Conservation (phyloP, 2,113 vertebrate species). For the Vombatus ursinus region DNA sequence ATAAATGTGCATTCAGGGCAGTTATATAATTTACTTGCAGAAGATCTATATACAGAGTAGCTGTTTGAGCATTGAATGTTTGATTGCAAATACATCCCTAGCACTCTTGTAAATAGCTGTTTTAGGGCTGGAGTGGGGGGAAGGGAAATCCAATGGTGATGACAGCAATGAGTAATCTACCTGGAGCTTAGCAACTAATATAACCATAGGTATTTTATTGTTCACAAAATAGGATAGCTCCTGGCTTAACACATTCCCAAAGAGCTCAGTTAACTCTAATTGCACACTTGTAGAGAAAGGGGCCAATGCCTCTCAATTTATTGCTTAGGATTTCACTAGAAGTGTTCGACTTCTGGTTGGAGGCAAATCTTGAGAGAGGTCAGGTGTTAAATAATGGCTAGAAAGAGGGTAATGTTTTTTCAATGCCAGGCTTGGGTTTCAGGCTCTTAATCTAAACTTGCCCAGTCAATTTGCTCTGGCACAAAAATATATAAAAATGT, state of each 20-base stretch:
- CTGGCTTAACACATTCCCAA: not conserved
- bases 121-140: not conserved
- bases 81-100: conserved; percentile 25
- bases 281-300: conserved; percentile 22
- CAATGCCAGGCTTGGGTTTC: not conserved
- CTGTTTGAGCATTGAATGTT: not conserved
- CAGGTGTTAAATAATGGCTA: conserved; percentile 15
- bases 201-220: not conserved
- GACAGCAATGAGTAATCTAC: conserved; percentile 20
- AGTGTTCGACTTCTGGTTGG: conserved; percentile 28
- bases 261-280: conserved; percentile 18
- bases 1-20: not conserved
- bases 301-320: fast-evolving
- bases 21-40: conserved; percentile 54
- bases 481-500: conserved; percentile 19
- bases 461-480: not conserved
- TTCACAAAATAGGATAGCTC: not conserved
- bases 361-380: conserved; percentile 24
- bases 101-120: not conserved
- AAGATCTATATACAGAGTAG: not conserved
- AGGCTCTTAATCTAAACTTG: conserved; percentile 1
- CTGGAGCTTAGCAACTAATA: not conserved
- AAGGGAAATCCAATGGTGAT: fast-evolving
- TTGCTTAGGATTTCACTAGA: conserved; percentile 9
- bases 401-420: not conserved